Base-by-base conservation (phyloP, 2,113 vertebrate species). In the Cryptotis parvus region DNA sequence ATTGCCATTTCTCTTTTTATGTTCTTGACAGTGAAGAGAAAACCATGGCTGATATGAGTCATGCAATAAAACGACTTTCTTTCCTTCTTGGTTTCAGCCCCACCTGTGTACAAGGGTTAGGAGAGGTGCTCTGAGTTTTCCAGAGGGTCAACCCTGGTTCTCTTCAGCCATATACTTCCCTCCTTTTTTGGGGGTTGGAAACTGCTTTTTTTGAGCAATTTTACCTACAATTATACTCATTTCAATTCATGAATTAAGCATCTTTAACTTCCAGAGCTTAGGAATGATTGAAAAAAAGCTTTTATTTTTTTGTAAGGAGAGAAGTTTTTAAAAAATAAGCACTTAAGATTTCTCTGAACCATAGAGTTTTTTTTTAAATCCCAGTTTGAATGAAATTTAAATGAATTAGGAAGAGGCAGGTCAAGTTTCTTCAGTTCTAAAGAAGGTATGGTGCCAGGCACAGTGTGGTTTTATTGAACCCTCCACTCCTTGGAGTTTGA, bases 381-480 rank as follows among this genome's bases (percentile, higher is more conserved):
- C 70, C 61, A 93, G 85, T 95, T 93, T 96, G 95, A 96, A 97
- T 95, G 93, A 94, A 93, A 96, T 91, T 92, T 94, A 95, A 95
- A 92, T 93, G 92, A 93, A 95, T 97, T 96, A 95, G 93, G 88
- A 93, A 90, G 93, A 94, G 94, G 84, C 43, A 55, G 94, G 96
- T 96, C 95, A 81, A 82, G 91, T 97, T 90, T 95, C 93, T 61
- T 91, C 63, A 26, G 45, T 77, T 58, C 78, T 70, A 69, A 82
- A 88, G 83, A 80, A 94, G 92, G 87, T 96, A 78, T 94, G 63
- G 9, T 37, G 80, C 91, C 96, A 97, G 94, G 96, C 90, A 73
- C 66, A 81, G 31, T 95, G 96, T n/a, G 96, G 96, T 96, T 96
- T 95, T 94, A 89, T 91, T 86, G 95, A 96, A 89, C 89, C n/a